Conservation (phyloP, 1,140 invertebrate genomes). For the Drosophila mauritiana region DNA sequence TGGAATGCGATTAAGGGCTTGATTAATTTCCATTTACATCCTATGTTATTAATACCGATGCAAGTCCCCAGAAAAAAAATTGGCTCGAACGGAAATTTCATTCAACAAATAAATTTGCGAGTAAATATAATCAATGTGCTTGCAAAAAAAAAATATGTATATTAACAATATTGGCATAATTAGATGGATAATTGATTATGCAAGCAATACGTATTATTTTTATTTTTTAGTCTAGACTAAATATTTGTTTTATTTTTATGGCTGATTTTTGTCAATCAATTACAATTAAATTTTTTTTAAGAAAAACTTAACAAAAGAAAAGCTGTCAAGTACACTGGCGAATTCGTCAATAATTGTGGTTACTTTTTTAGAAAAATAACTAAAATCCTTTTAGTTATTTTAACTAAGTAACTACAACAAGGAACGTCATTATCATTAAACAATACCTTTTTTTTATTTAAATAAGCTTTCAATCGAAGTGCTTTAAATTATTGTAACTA, state of each 20-base stretch:
- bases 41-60: constrained; percentile 39
- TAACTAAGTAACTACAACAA: too few species aligned
- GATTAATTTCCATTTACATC: constrained; percentile 75
- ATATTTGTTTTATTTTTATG: constrained; percentile 12
- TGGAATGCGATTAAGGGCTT: constrained; percentile 74
- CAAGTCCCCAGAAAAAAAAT: constrained; percentile 21
- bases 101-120: constrained; percentile 47
- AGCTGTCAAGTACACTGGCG: constrained; percentile 9
- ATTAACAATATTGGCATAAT: constrained; percentile 29
- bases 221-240: constrained; percentile 16
- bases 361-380: too few species aligned
- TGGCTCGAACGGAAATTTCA: constrained; percentile 27
- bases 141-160: constrained; percentile 12
- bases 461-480: too few species aligned
- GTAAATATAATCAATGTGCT: constrained; percentile 39
- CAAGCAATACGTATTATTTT: constrained; percentile 37
- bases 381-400: too few species aligned
- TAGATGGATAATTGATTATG: constrained; percentile 51
- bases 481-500: too few species aligned
- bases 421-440: too few species aligned
- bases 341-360: too few species aligned
- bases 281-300: constrained; percentile 23
- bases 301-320: constrained; percentile 9
- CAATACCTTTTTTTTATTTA: too few species aligned
- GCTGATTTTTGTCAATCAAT: constrained; percentile 5